Base-by-base conservation (phyloP, 2,113 vertebrate species). In the Mustela nigripes region DNA sequence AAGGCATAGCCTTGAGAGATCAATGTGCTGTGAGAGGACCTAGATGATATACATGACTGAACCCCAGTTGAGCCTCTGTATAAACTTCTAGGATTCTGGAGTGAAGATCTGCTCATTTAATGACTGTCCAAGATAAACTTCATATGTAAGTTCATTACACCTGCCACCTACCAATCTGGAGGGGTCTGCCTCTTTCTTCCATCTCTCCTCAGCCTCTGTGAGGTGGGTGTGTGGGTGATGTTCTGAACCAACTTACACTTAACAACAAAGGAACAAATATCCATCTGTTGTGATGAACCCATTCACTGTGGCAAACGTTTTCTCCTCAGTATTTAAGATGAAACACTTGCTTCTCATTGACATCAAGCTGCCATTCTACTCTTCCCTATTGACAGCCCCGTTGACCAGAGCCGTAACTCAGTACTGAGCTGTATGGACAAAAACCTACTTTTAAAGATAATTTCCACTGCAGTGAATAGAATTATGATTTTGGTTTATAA, bases 201-300 rank as follows among this genome's bases (percentile, higher is more conserved):
- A 9, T 53, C 28, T 48, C 42, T 76, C 24, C 15, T 18, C 19
- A 79, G 16, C 16, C 48, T 50, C 48, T n/a, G 31, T 79, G 33
- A 18, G 67, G 18, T 33, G 9, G 1, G 0, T 7, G 39, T 10
- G 0, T 7, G 26, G 9, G 45, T 16, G 22, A 9, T 10, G 53
- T 79, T 33, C 11, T 33, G 31, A 79, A 19, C 4, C 48, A 79
- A 21, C 9, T 21, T 53, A 79, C 3, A 28, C 22, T 73, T 69
- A 56, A 4, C 7, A 14, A 11, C 3, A 67, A 78, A 42, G 8
- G 7, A 76, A 36, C 11, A 15, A 65, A 2, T 28, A 33, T 3
- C 9, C 48, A 42, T 26, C 3, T 31, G 7, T 73, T 53, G 7
- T 31, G 45, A 60, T 15, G 26, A 89, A 21, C 4, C 3, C 19